Evolutionary conservation across 2,797 vertebrate species (phyloP).

Genomic region (Tachyglossus aculeatus): DNA sequence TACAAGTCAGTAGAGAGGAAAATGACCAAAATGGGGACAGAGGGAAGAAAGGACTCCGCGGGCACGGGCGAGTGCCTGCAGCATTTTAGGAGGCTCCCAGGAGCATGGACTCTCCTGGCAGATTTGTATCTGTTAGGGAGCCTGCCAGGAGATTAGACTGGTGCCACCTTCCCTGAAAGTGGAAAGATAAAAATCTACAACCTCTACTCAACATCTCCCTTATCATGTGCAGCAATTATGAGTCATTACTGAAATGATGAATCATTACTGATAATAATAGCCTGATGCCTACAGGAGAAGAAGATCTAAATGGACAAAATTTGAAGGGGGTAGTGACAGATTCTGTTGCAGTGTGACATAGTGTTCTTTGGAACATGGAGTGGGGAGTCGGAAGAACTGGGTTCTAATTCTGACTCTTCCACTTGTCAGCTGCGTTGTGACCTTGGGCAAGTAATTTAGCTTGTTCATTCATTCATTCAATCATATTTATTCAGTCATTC

Average conservation of each 20-base stretch:
- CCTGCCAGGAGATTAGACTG: neutral
- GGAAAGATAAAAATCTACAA: neutral
- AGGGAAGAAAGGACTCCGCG: conserved; percentile 12
- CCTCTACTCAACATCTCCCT: neutral
- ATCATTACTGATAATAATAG: neutral
- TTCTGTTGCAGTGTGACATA: too few species aligned
- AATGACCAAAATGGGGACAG: conserved; percentile 28
- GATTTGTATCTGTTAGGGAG: conserved; percentile 7
- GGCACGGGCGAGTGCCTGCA: neutral
- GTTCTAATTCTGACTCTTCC: too few species aligned
- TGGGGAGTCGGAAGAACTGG: too few species aligned
- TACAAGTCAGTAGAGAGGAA: conserved; percentile 50
- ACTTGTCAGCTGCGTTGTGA: too few species aligned
- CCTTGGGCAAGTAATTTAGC: too few species aligned
- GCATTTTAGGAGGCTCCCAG: conserved; percentile 20
- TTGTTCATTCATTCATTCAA: too few species aligned
- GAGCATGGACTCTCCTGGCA: conserved; percentile 9
- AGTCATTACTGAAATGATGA: neutral
- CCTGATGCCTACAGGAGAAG: neutral
- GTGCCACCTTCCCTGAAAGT: neutral
- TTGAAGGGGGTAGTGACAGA: too few species aligned
- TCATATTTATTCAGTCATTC: too few species aligned
- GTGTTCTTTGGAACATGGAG: too few species aligned
- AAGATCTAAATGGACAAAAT: neutral
- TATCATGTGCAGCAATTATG: conserved; percentile 8